Base-by-base conservation (phyloP, 1,140 invertebrate species). In the Drosophila ercepeae region DNA sequence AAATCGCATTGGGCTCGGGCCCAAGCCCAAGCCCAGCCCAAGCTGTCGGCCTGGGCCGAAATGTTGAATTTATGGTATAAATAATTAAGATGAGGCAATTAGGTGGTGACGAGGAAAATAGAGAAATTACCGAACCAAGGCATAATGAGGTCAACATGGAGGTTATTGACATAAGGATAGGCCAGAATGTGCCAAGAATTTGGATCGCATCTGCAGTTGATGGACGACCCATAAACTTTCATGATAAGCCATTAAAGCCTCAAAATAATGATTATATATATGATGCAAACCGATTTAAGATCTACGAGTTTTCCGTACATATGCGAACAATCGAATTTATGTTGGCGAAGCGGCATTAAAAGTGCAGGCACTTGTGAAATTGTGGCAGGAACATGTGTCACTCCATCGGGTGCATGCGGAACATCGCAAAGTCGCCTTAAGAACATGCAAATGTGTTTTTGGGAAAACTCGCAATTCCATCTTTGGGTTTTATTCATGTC, bases 381-480 rank as follows among this genome's bases (percentile, higher is more conserved):
- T 23, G 52, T 41, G 21, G 27, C 9, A 23, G 36, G 25, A 75
- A 81, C 78, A 84, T 67, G 54, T 84, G 81, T 79, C 50, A 44
- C 39, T 29, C 29, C 9, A 48, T 32, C 21, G 45, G 52, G 71
- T 78, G 78, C 75, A 72, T 58, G 74, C 54, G 74, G n/a, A n/a
- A n/a, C n/a, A n/a, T n/a, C n/a, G 69, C 34, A 60, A 67, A 61
- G 67, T 45, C 76, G 72, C 41, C 81, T 58, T 58, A 59, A 79
- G 63, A 86, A 73, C 60, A 84, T 84, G 79, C 81, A 84, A 84
- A 84, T 84, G 76, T 57, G 58, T 45, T 46, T 39, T 46, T 39
- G 19, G 16, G 32, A 21, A 13, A 41, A 67, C 16, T 39, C 36
- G 27, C 34, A 7, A 32, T 25, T 25, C 32, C n/a, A 19, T 41